These are phyloP conservation scores for Pristiophorus japonicus DNA, from an alignment of 2,113 vertebrate species.

Conservation along the genomic window DNA sequence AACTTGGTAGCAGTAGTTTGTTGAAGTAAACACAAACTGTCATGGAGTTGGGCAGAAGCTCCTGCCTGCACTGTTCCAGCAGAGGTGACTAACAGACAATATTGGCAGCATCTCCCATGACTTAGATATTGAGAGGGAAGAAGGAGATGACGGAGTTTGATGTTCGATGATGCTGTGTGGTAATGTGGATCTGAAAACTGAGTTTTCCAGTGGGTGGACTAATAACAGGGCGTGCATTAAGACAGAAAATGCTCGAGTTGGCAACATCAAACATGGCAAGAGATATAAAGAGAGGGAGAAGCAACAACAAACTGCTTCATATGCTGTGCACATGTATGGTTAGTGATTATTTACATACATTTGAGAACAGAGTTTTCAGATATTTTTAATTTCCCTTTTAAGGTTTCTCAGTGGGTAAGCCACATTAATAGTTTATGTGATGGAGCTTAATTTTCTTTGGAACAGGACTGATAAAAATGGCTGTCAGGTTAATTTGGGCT, in stretches of 20 bases:
- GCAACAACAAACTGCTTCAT: not conserved
- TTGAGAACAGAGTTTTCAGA: not conserved
- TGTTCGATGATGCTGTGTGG: not conserved
- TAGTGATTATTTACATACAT: not conserved
- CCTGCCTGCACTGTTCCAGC: not conserved
- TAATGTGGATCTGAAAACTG: not conserved
- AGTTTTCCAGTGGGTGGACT: not conserved
- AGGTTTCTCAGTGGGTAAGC: not conserved
- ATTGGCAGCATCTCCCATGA: not conserved
- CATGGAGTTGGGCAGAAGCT: not conserved
- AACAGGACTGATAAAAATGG: not conserved
- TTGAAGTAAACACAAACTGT: not conserved
- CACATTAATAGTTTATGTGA: not conserved
- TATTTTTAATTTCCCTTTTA: not conserved
- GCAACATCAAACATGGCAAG: not conserved
- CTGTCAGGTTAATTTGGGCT: not conserved
- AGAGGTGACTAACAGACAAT: not conserved
- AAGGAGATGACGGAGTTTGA: not conserved
- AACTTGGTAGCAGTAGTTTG: not conserved
- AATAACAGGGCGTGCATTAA: not conserved
- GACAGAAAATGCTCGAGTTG: not conserved
- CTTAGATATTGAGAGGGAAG: not conserved
- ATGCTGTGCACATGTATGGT: conserved; percentile 5
- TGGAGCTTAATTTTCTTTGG: not conserved
- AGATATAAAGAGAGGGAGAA: not conserved